Conservation (phyloP, 1,140 invertebrate species). For the Drosophila miranda region DNA sequence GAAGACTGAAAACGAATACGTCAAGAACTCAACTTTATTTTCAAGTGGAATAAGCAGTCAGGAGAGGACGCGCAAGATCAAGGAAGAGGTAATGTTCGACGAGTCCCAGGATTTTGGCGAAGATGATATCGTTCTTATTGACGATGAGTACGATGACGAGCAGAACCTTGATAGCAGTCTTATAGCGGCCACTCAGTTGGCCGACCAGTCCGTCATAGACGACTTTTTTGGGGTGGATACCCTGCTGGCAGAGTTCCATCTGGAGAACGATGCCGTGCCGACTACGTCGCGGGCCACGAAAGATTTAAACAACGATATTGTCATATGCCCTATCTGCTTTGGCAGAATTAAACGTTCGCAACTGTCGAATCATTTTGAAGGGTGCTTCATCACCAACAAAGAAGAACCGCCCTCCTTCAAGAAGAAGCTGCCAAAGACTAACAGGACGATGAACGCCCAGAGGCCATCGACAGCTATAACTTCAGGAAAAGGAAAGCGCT, state of each 20-base stretch:
- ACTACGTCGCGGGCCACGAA: slow-evolving; percentile 30
- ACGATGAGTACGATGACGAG: slow-evolving; percentile 74
- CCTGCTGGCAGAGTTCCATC: slow-evolving; percentile 61
- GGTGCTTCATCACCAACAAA: slow-evolving; percentile 63
- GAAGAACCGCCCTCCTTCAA: slow-evolving; percentile 48
- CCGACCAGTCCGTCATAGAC: slow-evolving; percentile 60
- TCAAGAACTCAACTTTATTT: no score
- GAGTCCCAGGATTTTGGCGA: slow-evolving; percentile 43
- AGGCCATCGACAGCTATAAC: neutral
- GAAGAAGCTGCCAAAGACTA: neutral
- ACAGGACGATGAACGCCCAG: neutral
- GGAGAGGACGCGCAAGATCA: slow-evolving; percentile 58
- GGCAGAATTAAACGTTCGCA: slow-evolving; percentile 57
- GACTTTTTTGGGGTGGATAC: slow-evolving; percentile 65
- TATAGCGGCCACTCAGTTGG: slow-evolving; percentile 44
- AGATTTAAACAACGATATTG: slow-evolving; percentile 61
- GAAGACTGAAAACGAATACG: neutral
- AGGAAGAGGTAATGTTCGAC: slow-evolving; percentile 73
- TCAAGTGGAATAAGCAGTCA: slow-evolving; percentile 13
- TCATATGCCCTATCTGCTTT: slow-evolving; percentile 82
- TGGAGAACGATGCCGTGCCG: slow-evolving; percentile 58
- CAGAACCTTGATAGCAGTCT: slow-evolving; percentile 2
- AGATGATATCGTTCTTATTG: slow-evolving; percentile 73
- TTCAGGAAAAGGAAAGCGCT: neutral
- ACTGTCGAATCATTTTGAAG: slow-evolving; percentile 70